These are phyloP conservation scores for Pyrocoelia pectoralis DNA, from an alignment of 2,888 invertebrate species.

Conservation along the genomic window DNA sequence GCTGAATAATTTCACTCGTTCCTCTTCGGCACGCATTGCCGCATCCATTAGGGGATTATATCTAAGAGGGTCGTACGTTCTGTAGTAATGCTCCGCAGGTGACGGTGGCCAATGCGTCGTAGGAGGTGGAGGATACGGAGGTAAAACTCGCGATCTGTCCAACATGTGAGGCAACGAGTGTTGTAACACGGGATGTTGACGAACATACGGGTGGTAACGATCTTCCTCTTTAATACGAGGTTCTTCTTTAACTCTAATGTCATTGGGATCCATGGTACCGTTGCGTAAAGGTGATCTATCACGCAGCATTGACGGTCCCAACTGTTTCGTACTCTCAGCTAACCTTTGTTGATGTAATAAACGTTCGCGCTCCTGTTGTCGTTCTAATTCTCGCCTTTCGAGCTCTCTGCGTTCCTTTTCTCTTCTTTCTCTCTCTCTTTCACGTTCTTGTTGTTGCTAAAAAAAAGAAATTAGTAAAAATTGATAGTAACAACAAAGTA, in stretches of 20 bases:
- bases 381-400: constrained; percentile 64
- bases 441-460: constrained; percentile 57
- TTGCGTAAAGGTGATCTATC: constrained; percentile 82
- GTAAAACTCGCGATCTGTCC: constrained; percentile 59
- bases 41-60: constrained; percentile 84
- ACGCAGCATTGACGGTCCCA: constrained; percentile 58
- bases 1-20: constrained; percentile 78
- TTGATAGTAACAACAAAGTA: not conserved
- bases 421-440: constrained; percentile 60
- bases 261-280: constrained; percentile 63
- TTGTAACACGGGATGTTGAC: constrained; percentile 61
- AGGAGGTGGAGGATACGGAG: constrained; percentile 58
- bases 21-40: constrained; percentile 79
- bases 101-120: constrained; percentile 59
- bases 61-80: constrained; percentile 71
- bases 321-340: constrained; percentile 61
- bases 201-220: constrained; percentile 64
- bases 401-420: constrained; percentile 63
- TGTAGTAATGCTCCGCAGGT: constrained; percentile 65
- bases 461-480: constrained; percentile 29
- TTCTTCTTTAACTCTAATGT: constrained; percentile 72
- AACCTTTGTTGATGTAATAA: constrained; percentile 67
- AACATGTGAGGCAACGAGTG: constrained; percentile 62
- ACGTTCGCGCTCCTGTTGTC: constrained; percentile 67
- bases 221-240: constrained; percentile 64